Conservation (phyloP, 2,888 invertebrate genomes). For the Ophion ventricosus region DNA sequence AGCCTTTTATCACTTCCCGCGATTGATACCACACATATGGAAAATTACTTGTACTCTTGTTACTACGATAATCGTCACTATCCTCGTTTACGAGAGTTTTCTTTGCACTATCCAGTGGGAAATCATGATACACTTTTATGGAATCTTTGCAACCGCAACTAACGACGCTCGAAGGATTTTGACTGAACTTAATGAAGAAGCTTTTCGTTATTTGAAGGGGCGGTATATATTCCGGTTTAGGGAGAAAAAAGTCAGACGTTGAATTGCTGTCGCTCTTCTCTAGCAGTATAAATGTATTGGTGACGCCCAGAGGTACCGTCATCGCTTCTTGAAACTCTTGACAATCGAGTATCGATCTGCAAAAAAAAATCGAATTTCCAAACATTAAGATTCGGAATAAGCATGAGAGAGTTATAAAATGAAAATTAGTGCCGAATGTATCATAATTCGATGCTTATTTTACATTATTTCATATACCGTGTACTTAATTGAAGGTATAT, state of each 20-base stretch:
- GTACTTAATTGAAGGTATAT: background rate
- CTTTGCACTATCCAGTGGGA: conserved; percentile 58
- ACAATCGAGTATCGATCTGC: conserved; percentile 79
- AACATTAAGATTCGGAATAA: background rate
- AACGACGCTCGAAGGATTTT: conserved; percentile 65
- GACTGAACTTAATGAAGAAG: conserved; percentile 75
- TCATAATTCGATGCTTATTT: background rate
- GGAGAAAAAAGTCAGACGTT: conserved; percentile 79
- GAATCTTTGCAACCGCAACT: conserved; percentile 74
- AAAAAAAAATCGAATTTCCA: conserved; percentile 39
- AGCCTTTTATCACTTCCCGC: conserved; percentile 79
- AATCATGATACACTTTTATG: conserved; percentile 76
- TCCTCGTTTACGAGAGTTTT: conserved; percentile 54
- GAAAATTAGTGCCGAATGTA: background rate
- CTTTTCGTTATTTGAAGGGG: conserved; percentile 67
- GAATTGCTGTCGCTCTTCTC: conserved; percentile 77
- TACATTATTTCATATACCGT: background rate
- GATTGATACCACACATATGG: conserved; percentile 81
- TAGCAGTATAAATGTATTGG: conserved; percentile 81
- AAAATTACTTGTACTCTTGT: conserved; percentile 42
- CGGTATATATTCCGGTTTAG: conserved; percentile 77
- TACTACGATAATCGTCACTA: conserved; percentile 35
- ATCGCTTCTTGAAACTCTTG: conserved; percentile 80
- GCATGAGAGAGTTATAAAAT: background rate
- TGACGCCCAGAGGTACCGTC: conserved; percentile 76